A percentile compares a stretch with the other conserved stretches of the same genome.
Conservation (phyloP, 2,888 invertebrate genomes). For the Sminthurinus aureus region DNA sequence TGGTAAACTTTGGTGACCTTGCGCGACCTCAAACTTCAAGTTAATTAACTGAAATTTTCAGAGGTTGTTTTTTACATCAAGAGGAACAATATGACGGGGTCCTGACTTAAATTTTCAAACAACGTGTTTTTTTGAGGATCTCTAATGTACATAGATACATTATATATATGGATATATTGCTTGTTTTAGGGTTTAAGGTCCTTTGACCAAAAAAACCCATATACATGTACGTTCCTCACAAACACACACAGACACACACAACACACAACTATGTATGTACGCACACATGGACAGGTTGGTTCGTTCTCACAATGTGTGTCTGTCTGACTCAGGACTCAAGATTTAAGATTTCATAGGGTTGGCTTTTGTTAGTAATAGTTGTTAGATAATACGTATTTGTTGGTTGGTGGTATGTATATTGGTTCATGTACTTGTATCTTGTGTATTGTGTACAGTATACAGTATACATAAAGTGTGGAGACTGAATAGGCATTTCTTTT, state of each 20-base stretch:
- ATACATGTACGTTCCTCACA: neutral
- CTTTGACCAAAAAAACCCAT: too few relatives aligned
- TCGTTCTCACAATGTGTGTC: slow-evolving; percentile 14
- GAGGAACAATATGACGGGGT: too few relatives aligned
- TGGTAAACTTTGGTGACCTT: too few relatives aligned
- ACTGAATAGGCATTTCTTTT: neutral
- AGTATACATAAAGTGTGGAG: too few relatives aligned
- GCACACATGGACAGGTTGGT: slow-evolving; percentile 9
- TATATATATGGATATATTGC: too few relatives aligned
- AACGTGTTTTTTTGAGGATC: too few relatives aligned
- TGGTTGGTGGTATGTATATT: neutral
- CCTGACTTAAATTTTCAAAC: too few relatives aligned
- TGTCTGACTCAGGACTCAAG: neutral
- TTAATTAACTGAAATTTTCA: too few relatives aligned
- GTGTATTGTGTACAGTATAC: neutral
- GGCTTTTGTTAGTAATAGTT: neutral
- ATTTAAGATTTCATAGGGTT: neutral
- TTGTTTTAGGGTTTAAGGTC: too few relatives aligned
- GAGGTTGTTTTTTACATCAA: too few relatives aligned
- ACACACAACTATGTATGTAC: neutral
- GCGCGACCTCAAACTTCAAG: too few relatives aligned
- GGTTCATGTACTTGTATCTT: neutral
- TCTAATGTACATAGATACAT: too few relatives aligned
- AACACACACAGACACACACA: neutral
- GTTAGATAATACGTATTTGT: neutral